A percentile compares a stretch with the other conserved stretches of the same genome.
Conservation (phyloP, 2,113 vertebrate species). For the Stercorarius parasiticus region DNA sequence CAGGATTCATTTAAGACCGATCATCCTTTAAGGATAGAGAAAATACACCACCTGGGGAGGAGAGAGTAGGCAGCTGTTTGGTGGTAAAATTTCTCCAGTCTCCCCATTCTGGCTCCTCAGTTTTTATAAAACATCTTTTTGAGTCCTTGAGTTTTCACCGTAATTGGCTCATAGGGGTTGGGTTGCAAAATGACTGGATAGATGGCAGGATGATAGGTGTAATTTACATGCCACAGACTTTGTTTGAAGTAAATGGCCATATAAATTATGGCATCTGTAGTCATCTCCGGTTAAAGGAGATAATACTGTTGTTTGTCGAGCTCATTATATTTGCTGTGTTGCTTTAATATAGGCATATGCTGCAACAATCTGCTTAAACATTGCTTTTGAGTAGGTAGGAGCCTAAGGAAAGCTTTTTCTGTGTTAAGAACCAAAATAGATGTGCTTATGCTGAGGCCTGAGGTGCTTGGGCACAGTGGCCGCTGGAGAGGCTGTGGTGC, state of each 20-base stretch:
- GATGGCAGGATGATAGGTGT: background rate
- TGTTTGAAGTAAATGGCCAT: background rate
- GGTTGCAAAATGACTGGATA: background rate
- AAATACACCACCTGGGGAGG: background rate
- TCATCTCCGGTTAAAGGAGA: background rate
- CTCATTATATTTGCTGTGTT: background rate
- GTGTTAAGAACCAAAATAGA: background rate
- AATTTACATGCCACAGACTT: background rate
- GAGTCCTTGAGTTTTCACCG: background rate
- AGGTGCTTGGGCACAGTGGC: accelerated
- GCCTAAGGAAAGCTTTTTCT: background rate
- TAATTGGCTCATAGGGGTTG: background rate
- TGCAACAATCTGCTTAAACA: background rate
- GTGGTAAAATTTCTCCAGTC: background rate
- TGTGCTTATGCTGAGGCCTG: background rate
- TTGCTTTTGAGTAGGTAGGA: background rate
- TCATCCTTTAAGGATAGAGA: background rate
- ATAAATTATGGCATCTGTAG: background rate
- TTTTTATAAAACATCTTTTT: background rate
- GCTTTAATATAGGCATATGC: background rate
- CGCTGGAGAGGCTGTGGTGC: background rate
- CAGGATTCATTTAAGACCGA: background rate
- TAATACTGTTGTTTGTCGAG: background rate
- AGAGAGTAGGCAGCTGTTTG: background rate
- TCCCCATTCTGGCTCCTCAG: background rate